A percentile compares a stretch with the other conserved stretches of the same genome.
Conservation (phyloP, 2,797 vertebrate species). For the Salmo trutta region DNA sequence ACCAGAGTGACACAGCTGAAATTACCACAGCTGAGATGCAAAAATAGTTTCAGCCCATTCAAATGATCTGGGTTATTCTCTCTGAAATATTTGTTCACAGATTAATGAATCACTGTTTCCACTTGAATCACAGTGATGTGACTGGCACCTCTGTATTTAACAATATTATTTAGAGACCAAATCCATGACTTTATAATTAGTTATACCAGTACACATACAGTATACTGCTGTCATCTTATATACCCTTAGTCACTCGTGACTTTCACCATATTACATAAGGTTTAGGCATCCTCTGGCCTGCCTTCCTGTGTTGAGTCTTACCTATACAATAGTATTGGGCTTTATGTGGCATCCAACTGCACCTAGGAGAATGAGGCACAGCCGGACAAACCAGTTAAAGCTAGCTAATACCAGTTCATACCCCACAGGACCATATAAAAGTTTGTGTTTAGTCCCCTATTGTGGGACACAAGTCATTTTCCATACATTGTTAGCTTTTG, state of each 20-base stretch:
- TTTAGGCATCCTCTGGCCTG: neutral
- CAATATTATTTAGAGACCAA: too few species aligned
- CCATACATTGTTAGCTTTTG: slow-evolving; percentile 12
- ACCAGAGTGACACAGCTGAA: slow-evolving; percentile 22
- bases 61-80: slow-evolving; percentile 65
- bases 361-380: slow-evolving; percentile 66
- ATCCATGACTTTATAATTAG: too few species aligned
- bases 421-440: slow-evolving; percentile 61
- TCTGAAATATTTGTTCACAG: slow-evolving; percentile 48
- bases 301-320: neutral
- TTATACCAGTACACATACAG: too few species aligned
- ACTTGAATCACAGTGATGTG: neutral
- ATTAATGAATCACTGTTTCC: slow-evolving; percentile 39
- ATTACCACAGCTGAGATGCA: slow-evolving; percentile 61
- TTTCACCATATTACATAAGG: neutral
- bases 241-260: neutral
- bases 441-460: slow-evolving; percentile 20
- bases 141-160: too few species aligned
- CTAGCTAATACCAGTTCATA: slow-evolving; percentile 15
- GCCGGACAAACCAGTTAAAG: slow-evolving; percentile 78
- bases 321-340: neutral
- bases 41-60: slow-evolving; percentile 67
- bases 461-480: slow-evolving; percentile 30
- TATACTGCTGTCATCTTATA: too few species aligned
- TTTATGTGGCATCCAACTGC: slow-evolving; percentile 72